Evolutionary conservation across 1,140 invertebrate species (phyloP).

Genomic region (Drosophila fuyamai): DNA sequence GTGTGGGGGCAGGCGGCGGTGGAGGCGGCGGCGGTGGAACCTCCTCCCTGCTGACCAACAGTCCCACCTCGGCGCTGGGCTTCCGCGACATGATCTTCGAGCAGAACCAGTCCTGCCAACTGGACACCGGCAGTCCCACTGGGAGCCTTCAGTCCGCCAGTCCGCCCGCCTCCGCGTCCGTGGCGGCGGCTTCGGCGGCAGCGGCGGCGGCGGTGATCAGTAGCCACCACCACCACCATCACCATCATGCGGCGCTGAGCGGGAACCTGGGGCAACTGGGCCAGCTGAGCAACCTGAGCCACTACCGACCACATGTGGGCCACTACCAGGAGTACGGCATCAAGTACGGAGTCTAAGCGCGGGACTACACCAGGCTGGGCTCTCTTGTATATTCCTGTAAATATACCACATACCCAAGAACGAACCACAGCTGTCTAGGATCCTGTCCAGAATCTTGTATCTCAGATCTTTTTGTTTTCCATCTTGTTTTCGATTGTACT

Average conservation of each 20-base stretch:
- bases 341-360: constrained; percentile 83
- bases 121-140: constrained; percentile 83
- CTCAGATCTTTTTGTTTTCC: constrained; percentile 23
- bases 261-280: constrained; percentile 80
- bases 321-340: constrained; percentile 85
- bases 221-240: constrained; percentile 78
- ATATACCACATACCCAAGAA: constrained; percentile 65
- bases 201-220: constrained; percentile 76
- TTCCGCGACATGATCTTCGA: constrained; percentile 85
- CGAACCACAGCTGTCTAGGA: constrained; percentile 60
- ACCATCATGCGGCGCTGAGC: constrained; percentile 79
- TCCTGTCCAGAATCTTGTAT: constrained; percentile 51
- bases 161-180: constrained; percentile 67
- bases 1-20: constrained; percentile 9
- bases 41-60: constrained; percentile 59
- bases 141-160: constrained; percentile 80
- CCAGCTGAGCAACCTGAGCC: constrained; percentile 80
- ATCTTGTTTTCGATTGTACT: constrained; percentile 20
- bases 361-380: constrained; percentile 50
- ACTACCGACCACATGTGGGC: constrained; percentile 81
- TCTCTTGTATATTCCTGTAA: constrained; percentile 81
- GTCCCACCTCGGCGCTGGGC: constrained; percentile 70
- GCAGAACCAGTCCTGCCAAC: constrained; percentile 81
- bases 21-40: constrained; percentile 24
- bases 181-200: constrained; percentile 63